phyloP scores from a whole-genome alignment of 2,113 vertebrate genomes.

The Phalacrocorax pelagicus region DNA sequence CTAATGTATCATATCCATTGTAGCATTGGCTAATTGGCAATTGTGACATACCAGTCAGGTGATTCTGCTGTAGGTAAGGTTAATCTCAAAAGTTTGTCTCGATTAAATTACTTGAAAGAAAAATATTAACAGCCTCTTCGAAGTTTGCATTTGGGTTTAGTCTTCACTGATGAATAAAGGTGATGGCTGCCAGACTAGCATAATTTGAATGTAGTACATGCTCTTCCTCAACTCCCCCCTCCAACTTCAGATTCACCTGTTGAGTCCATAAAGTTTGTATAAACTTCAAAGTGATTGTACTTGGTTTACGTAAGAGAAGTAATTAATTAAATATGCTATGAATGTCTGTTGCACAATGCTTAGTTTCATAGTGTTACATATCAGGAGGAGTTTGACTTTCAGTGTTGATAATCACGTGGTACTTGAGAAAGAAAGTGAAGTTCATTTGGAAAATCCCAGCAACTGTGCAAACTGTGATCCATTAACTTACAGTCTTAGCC shows the following conservation, averaged over 20 bases:
- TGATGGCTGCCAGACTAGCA: neutral
- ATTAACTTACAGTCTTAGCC: neutral
- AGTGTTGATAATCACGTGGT: neutral
- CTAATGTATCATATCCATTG: neutral
- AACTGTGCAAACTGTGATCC: neutral
- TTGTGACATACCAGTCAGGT: neutral
- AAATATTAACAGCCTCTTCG: neutral
- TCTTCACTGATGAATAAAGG: neutral
- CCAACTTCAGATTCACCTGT: neutral
- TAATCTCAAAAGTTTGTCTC: neutral
- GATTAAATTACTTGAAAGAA: neutral
- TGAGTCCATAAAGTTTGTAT: neutral
- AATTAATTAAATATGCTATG: neutral
- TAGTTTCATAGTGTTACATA: neutral
- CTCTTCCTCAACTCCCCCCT: neutral
- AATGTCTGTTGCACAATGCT: slow-evolving; percentile 9
- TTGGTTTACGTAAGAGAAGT: neutral
- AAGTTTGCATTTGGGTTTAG: neutral
- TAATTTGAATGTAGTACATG: neutral
- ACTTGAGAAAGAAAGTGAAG: neutral
- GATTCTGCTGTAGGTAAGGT: neutral
- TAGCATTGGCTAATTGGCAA: neutral
- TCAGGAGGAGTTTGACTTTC: neutral
- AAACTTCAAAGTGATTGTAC: neutral
- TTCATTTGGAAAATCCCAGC: neutral